A percentile compares a stretch with the other conserved stretches of the same genome.
Conservation (phyloP, 2,797 vertebrate species). For the Ctenopoma kingsleyae region DNA sequence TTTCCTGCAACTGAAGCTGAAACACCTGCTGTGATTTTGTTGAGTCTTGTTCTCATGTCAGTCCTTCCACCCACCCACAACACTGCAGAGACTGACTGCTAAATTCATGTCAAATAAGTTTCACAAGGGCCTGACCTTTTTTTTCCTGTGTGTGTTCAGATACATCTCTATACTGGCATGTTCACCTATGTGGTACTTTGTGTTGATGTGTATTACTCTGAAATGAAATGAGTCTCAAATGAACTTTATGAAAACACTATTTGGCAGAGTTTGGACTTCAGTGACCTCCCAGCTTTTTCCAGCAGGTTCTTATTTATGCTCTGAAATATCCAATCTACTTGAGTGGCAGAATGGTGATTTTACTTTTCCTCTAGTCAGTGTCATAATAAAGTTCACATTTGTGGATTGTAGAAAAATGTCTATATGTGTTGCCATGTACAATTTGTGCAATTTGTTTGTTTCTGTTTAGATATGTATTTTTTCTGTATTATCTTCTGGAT, state of each 20-base stretch:
- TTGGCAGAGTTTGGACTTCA: background rate
- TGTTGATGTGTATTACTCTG: slow-evolving; percentile 2
- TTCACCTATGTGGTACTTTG: slow-evolving; percentile 4
- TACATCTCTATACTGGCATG: slow-evolving; percentile 16
- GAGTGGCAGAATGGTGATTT: background rate
- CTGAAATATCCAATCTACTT: background rate
- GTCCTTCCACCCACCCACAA: slow-evolving; percentile 48
- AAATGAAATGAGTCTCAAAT: background rate
- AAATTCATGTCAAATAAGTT: slow-evolving; percentile 29
- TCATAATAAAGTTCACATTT: background rate
- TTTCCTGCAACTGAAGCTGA: slow-evolving; percentile 44
- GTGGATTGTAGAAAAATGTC: background rate
- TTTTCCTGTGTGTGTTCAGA: slow-evolving; percentile 16
- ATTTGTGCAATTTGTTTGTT: too few relatives aligned
- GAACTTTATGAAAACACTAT: background rate
- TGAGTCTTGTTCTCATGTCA: slow-evolving; percentile 56
- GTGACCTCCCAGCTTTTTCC: background rate
- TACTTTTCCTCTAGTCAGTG: background rate
- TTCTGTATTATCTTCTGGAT: too few relatives aligned
- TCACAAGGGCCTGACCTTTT: slow-evolving; percentile 26
- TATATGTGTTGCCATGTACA: too few relatives aligned
- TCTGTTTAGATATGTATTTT: too few relatives aligned
- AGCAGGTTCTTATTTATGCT: background rate
- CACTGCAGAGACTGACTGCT: slow-evolving; percentile 37
- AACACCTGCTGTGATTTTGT: slow-evolving; percentile 69